Conservation (phyloP, 1,140 invertebrate genomes). For the Ericerus pela region DNA sequence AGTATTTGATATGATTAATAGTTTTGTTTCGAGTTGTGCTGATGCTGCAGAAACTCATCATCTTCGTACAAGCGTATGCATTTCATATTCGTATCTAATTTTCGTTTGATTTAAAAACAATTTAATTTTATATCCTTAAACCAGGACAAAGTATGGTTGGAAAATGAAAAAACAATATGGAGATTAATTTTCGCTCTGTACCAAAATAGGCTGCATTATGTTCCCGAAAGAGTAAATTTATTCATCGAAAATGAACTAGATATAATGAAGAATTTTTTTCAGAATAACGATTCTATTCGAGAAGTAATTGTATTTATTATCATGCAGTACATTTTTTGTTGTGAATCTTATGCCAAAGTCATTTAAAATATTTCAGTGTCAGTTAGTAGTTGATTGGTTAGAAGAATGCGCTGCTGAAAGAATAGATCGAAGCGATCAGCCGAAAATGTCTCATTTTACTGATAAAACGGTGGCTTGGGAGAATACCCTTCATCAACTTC, state of each 20-base stretch:
- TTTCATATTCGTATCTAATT: too few relatives aligned
- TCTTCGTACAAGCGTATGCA: too few relatives aligned
- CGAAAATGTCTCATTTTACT: conserved; percentile 51
- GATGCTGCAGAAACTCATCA: not conserved
- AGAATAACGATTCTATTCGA: conserved; percentile 47
- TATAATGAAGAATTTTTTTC: conserved; percentile 42
- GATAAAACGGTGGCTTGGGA: conserved; percentile 70
- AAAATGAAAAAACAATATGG: conserved; percentile 77
- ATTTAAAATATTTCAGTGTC: conserved; percentile 34
- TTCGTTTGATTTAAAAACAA: not conserved
- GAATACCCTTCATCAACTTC: conserved; percentile 71
- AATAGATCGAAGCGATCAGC: conserved; percentile 36
- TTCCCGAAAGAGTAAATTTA: conserved; percentile 26
- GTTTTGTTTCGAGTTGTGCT: not conserved
- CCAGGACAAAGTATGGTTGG: conserved; percentile 39
- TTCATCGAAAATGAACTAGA: conserved; percentile 44
- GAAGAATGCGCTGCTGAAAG: conserved; percentile 65
- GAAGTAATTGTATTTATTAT: conserved; percentile 33
- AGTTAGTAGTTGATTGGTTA: conserved; percentile 83
- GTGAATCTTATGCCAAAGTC: not conserved
- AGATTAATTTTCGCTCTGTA: conserved; percentile 62
- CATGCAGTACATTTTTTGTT: not conserved
- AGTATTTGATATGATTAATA: conserved; percentile 2
- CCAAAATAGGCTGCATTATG: conserved; percentile 46
- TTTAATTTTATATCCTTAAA: not conserved